A percentile compares a stretch with the other conserved stretches of the same genome.
Evolutionary conservation across 2,888 invertebrate species (phyloP).

Genomic region (Sesamia inferens): DNA sequence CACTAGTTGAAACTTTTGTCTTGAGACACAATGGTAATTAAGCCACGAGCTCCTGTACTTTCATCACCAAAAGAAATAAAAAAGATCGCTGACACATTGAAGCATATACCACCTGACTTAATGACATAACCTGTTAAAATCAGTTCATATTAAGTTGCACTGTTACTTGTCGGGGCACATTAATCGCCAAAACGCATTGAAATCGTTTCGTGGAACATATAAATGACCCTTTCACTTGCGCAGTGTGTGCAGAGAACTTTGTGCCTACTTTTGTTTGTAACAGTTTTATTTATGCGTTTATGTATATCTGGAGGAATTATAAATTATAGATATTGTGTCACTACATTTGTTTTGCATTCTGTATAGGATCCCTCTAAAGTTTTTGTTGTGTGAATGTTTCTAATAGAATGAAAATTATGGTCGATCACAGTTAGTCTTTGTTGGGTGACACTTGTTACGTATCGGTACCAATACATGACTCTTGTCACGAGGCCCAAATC

Average conservation of each 20-base stretch:
- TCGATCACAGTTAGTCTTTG: neutral
- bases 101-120: conserved; percentile 49
- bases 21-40: too few species aligned
- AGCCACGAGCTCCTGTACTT: neutral
- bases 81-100: conserved; percentile 14
- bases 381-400: too few species aligned
- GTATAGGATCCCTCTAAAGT: neutral
- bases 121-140: conserved; percentile 56
- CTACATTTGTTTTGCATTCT: conserved; percentile 11
- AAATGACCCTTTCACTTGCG: conserved; percentile 72
- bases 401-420: too few species aligned
- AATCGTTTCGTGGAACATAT: conserved; percentile 53
- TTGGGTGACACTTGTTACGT: neutral
- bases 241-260: conserved; percentile 39
- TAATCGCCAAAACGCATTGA: conserved; percentile 63
- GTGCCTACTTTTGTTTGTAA: conserved; percentile 33
- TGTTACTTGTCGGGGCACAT: conserved; percentile 50
- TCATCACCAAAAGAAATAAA: conserved; percentile 7
- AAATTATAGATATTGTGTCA: conserved; percentile 32
- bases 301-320: conserved; percentile 9
- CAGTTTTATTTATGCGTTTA: conserved; percentile 40
- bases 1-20: too few species aligned
- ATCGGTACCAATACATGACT: too few species aligned
- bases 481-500: too few species aligned
- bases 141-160: conserved; percentile 48